Evolutionary conservation across 1,140 invertebrate genomes (phyloP), one percentile per base, ranked within the genome.

Genomic region (Plutomurus gul): DNA sequence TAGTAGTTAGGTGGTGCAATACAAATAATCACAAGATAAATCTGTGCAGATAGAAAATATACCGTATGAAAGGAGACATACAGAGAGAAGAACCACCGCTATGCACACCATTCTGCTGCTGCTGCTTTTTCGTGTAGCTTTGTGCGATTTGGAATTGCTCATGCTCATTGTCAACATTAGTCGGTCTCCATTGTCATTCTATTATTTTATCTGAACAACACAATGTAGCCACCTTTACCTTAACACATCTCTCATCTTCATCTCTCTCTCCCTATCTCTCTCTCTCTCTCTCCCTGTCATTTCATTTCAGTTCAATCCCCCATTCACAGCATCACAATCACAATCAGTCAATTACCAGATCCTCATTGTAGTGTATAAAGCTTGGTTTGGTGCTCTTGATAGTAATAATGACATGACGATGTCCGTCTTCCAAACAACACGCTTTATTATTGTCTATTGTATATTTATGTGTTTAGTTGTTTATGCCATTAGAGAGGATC

Each of bases 381-480:
- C 46, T 49, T 60, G 56, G 30, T 30, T 16, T 65, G 56, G 25
- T 65, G 51, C 51, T 60, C 56, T 65, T 65, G 27, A 65, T 65
- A 65, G 30, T 65, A 65, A 65, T 65, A 65, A 65, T 65, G 56
- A 65, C 56, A 65, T 65, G 56, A 65, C 56, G 56, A 27, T 65
- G 56, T n/a, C 27, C 10, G 36, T 30, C 36, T 30, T 65, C 56
- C 11, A n/a, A n/a, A n/a, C n/a, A n/a, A n/a, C n/a, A n/a, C n/a
- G n/a, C n/a, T n/a, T n/a, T 33, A 33, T 33, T 65, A 60, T 60
- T 30, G 22, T 33, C 8, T n/a, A 65, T 65, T 43, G 27, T 65
- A 33, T n/a, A 18, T 13, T 60, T 60, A 13, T n/a, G n/a, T n/a
- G n/a, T n/a, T n/a, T n/a, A n/a, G n/a, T n/a, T n/a, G n/a, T n/a